phyloP scores from a whole-genome alignment of 2,888 invertebrate species.

The Volucella zonaria region DNA sequence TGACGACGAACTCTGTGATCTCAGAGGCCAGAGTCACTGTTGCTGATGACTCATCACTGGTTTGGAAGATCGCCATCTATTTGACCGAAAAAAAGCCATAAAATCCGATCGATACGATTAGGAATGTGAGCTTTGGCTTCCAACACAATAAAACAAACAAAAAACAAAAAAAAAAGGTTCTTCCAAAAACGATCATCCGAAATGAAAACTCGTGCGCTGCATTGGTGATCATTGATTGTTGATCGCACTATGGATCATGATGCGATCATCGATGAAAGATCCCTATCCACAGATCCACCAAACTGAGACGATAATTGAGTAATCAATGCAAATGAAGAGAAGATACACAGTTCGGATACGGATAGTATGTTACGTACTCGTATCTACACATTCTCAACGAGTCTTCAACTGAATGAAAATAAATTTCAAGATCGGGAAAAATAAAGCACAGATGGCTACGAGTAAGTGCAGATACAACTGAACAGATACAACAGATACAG shows the following conservation, averaged over 20 bases:
- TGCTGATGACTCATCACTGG: background rate
- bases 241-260: conserved; percentile 42
- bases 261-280: conserved; percentile 41
- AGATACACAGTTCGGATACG: conserved; percentile 4
- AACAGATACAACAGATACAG: conserved; percentile 20
- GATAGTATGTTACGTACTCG: conserved; percentile 7
- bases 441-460: conserved; percentile 62
- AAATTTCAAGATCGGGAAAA: conserved; percentile 15
- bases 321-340: conserved; percentile 68
- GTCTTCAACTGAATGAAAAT: conserved; percentile 41
- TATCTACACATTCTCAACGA: conserved; percentile 3
- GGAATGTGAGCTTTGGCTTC: conserved; percentile 15
- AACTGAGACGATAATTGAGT: conserved; percentile 59
- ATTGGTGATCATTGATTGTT: conserved; percentile 22
- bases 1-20: conserved; percentile 22
- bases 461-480: conserved; percentile 21
- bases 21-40: conserved; percentile 29
- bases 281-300: background rate
- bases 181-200: conserved; percentile 27
- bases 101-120: conserved; percentile 37
- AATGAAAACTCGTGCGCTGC: conserved; percentile 33
- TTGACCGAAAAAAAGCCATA: conserved; percentile 8
- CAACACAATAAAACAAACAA: too few relatives aligned
- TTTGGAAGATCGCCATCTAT: conserved; percentile 14
- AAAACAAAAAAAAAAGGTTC: too few relatives aligned